A percentile compares a stretch with the other conserved stretches of the same genome.
These are phyloP conservation scores for Blomia tropicalis DNA, from an alignment of 2,888 invertebrate species.

Conservation along the genomic window DNA sequence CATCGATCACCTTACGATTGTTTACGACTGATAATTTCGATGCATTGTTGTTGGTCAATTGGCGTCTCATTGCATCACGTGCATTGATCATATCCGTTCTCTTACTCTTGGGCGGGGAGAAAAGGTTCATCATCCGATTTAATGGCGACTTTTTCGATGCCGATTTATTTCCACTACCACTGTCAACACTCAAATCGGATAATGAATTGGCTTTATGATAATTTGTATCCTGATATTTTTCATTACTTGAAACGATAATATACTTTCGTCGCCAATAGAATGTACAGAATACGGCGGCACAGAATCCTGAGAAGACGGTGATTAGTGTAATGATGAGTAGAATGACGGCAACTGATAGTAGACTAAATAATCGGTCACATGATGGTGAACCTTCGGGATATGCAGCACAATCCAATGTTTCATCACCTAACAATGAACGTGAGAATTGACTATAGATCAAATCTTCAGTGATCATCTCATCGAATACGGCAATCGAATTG, in stretches of 20 bases:
- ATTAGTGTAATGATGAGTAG: background rate
- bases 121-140: background rate
- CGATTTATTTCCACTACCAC: background rate
- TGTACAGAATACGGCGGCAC: background rate
- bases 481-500: conserved; percentile 3
- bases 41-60: background rate
- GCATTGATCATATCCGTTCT: background rate
- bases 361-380: background rate
- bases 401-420: background rate
- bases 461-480: conserved; percentile 7
- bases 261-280: background rate
- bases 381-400: conserved; percentile 7
- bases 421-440: background rate
- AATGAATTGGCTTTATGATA: background rate
- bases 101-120: background rate
- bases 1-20: background rate
- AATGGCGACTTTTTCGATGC: background rate
- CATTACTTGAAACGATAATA: background rate
- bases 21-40: background rate
- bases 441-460: background rate
- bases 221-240: background rate
- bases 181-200: background rate
- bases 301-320: background rate
- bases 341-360: background rate
- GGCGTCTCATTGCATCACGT: background rate